Conservation (phyloP, 2,113 vertebrate genomes). For the Rhynchomys soricoides region DNA sequence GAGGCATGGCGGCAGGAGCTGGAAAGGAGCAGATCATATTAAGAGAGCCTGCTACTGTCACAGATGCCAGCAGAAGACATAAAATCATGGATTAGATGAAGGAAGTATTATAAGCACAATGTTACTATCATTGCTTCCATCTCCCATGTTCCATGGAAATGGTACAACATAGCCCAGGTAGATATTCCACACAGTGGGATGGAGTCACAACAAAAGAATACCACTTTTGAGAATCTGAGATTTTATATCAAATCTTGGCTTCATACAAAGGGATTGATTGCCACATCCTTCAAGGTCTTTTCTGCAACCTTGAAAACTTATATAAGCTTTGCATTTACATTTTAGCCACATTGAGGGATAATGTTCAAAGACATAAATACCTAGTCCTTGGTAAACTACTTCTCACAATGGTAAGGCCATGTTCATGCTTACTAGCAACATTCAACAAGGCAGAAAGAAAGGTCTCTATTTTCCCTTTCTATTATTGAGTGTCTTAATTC, state of each 20-base stretch:
- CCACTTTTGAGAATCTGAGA: not conserved
- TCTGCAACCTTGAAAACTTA: not conserved
- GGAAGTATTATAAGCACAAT: not conserved
- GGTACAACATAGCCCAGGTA: not conserved
- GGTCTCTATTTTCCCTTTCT: not conserved
- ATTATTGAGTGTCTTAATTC: not conserved
- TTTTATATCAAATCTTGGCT: not conserved
- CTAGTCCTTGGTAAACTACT: not conserved
- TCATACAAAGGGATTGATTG: not conserved
- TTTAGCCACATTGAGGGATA: not conserved
- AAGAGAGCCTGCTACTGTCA: not conserved
- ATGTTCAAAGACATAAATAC: too few species aligned
- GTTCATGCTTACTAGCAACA: not conserved
- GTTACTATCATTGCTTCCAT: not conserved
- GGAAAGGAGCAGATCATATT: not conserved
- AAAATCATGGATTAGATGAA: not conserved
- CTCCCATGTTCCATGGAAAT: not conserved
- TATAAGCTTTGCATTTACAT: not conserved
- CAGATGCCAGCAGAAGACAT: not conserved
- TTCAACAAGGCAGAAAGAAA: not conserved
- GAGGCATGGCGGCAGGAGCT: not conserved
- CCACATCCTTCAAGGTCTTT: not conserved
- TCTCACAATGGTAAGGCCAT: not conserved
- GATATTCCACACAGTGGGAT: not conserved
- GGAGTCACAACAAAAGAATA: not conserved